Conservation (phyloP, 2,888 invertebrate genomes). For the Caenorhabditis afra region DNA sequence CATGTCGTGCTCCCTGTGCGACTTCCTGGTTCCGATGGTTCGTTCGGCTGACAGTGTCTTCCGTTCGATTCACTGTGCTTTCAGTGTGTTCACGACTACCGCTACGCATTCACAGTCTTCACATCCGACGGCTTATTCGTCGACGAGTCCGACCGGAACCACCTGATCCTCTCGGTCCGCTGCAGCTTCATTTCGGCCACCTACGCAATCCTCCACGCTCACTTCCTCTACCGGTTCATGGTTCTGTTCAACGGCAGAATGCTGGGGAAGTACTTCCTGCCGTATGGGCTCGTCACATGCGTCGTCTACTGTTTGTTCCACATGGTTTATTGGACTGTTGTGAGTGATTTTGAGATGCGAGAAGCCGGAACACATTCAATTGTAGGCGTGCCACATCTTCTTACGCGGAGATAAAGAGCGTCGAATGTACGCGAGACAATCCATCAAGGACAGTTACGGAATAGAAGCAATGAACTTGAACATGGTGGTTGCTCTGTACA, state of each 20-base stretch:
- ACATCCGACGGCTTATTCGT: slow-evolving; percentile 14
- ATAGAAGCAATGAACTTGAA: slow-evolving; percentile 18
- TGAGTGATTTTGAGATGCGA: neutral
- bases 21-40: slow-evolving; percentile 15
- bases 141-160: neutral
- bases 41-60: neutral
- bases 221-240: slow-evolving; percentile 12
- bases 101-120: slow-evolving; percentile 10
- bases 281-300: neutral
- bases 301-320: neutral
- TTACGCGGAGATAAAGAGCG: slow-evolving; percentile 16
- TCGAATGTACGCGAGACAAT: slow-evolving; percentile 5
- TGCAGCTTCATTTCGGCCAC: slow-evolving; percentile 12
- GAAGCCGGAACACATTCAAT: too few relatives aligned
- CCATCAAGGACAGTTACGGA: slow-evolving; percentile 2
- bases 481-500: slow-evolving; percentile 24
- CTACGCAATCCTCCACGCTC: slow-evolving; percentile 8
- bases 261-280: neutral
- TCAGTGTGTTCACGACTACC: neutral
- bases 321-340: neutral
- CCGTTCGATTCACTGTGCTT: neutral
- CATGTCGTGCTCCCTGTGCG: slow-evolving; percentile 1
- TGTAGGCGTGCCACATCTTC: slow-evolving; percentile 16
- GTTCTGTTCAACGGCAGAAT: slow-evolving; percentile 6
- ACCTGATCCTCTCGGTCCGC: neutral